Conservation (phyloP, 1,140 invertebrate species). For the Drosophila aff. region DNA sequence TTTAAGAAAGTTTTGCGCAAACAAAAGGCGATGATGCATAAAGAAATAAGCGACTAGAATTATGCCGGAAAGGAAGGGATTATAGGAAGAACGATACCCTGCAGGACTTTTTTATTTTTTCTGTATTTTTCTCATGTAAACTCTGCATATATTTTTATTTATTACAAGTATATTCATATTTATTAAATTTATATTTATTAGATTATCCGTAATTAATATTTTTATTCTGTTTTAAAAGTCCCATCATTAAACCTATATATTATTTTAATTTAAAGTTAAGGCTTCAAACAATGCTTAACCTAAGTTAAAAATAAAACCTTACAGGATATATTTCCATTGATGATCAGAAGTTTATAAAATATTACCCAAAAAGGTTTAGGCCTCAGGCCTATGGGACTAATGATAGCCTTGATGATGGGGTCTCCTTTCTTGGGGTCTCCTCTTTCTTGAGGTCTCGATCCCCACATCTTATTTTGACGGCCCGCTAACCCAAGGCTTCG, state of each 20-base stretch:
- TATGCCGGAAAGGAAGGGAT: background rate
- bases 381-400: constrained; percentile 59
- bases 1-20: constrained; percentile 82
- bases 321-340: constrained; percentile 1
- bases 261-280: background rate
- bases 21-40: constrained; percentile 74
- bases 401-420: constrained; percentile 66
- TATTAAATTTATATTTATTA: background rate
- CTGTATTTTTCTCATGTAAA: background rate
- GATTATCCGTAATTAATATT: too few species aligned
- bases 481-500: constrained; percentile 5
- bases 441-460: constrained; percentile 22
- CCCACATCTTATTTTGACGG: constrained; percentile 39
- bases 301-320: background rate
- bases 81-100: background rate
- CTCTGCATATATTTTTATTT: background rate
- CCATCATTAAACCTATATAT: background rate
- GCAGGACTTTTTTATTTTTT: background rate
- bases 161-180: background rate
- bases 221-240: too few species aligned
- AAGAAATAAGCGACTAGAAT: constrained; percentile 28
- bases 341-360: constrained; percentile 15
- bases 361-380: constrained; percentile 21
- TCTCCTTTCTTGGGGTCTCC: constrained; percentile 11
- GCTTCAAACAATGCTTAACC: background rate